Conservation (phyloP, 2,888 invertebrate species). For the Bombylius discolor region DNA sequence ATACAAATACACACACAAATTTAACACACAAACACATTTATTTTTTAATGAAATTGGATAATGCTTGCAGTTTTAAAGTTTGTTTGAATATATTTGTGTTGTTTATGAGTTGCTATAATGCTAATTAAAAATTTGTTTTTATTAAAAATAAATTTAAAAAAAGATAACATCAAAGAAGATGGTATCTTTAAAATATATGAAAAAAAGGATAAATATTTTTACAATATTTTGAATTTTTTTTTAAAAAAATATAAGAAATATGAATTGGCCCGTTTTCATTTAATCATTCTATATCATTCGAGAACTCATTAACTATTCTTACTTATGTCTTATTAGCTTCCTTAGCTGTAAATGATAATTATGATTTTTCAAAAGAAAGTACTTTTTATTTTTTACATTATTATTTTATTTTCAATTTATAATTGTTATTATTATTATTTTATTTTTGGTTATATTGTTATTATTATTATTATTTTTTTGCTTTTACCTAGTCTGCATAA, state of each 20-base stretch:
- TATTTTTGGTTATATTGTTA: neutral
- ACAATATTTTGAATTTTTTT: neutral
- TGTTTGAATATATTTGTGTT: no score
- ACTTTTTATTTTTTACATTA: neutral
- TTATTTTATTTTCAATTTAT: neutral
- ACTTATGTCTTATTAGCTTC: neutral
- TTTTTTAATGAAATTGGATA: no score
- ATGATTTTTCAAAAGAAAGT: no score
- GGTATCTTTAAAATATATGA: neutral
- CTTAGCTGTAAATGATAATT: neutral
- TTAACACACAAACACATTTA: no score
- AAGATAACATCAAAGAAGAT: neutral
- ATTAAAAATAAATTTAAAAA: neutral
- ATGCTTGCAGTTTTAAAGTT: no score
- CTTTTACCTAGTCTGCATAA: no score
- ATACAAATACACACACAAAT: no score
- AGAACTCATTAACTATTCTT: neutral
- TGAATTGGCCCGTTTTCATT: conserved; percentile 16
- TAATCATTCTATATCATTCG: conserved; percentile 12
- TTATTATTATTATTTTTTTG: neutral
- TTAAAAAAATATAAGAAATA: conserved; percentile 5
- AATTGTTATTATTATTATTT: neutral
- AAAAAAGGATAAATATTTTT: neutral
- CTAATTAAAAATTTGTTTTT: neutral
- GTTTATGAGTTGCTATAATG: no score